Evolutionary conservation across 1,140 invertebrate genomes (phyloP), one percentile per base, ranked within the genome.

Genomic region (Gonioctena quinquepunctata): DNA sequence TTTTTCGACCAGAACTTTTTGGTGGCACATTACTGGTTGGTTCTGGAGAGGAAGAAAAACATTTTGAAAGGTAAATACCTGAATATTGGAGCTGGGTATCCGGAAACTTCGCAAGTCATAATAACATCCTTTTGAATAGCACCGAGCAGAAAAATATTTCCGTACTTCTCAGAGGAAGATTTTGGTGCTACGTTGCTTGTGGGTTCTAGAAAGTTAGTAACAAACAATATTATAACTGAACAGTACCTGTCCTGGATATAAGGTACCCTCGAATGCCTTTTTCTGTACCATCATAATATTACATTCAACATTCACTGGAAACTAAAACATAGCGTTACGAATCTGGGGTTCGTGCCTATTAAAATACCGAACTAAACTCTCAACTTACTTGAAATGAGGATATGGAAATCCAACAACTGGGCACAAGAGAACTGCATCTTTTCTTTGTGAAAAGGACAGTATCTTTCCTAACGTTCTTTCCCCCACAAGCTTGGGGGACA

Each of bases 371-470:
- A n/a, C n/a, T n/a, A n/a, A n/a, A n/a, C n/a, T n/a, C n/a, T 42
- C 0, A 72, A 86, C 85, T 87, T 88, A 90, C 89, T 88, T 89
- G 86, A 89, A 90, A 80, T 85, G 81, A 78, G 90, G 90, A 83
- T 89, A 86, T 65, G 91, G 91, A 84, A 87, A 91, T 76, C 90
- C 90, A 84, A 92, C 90, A 56, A 90, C 90, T 67, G 88, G 85
- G 82, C 83, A 89, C 71, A 83, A 82, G 71, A 84, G 61, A 48
- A 77, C 75, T 63, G 80, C 72, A 62, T 75, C 77, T 3, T 73
- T 65, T 48, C 78, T 62, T 73, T 74, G 48, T 59, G 69, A 67
- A 60, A 89, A 87, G 80, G 89, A 89, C 63, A 90, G 85, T 69
- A 84, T 80, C 77, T 79, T 84, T 75, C 82, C 81, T 52, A 82